Evolutionary conservation across 92 coral and sea anemone species (phyloP).

Genomic region (Meandrina meandrites): DNA sequence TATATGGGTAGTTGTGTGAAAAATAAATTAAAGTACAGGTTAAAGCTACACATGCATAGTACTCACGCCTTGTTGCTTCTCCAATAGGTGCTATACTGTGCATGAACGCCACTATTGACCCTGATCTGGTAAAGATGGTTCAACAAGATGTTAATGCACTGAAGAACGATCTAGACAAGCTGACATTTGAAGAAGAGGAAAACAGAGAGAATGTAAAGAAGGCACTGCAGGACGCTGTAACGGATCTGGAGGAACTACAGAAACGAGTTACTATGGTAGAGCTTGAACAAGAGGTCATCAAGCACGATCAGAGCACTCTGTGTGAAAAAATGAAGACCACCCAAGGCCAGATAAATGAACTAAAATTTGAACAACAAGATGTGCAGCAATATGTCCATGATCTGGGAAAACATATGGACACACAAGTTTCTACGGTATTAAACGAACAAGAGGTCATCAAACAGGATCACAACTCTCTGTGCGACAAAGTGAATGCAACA

Average conservation of each 20-base stretch:
- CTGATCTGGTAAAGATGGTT: conserved; percentile 11
- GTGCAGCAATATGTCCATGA: not conserved
- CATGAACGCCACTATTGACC: conserved; percentile 19
- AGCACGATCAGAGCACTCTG: not conserved
- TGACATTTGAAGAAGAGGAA: conserved; percentile 24
- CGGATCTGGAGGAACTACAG: not conserved
- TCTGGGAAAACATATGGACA: not conserved
- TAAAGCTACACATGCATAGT: no score
- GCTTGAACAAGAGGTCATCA: not conserved
- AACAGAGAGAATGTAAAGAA: not conserved
- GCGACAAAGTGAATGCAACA: not conserved
- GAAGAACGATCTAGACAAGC: conserved; percentile 30
- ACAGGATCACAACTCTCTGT: not conserved
- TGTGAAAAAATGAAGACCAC: not conserved
- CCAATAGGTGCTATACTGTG: conserved; percentile 12
- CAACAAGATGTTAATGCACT: conserved; percentile 18
- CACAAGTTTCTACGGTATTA: no score
- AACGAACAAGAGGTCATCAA: not conserved
- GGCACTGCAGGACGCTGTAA: not conserved
- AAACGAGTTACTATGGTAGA: conserved; percentile 4
- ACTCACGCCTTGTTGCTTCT: not conserved
- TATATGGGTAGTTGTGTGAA: no score
- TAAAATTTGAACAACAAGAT: not conserved
- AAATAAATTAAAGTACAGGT: not conserved
- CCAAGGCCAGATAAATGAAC: not conserved